Base-by-base conservation (phyloP, 2,888 invertebrate genomes). In the Drosophila algonquin region DNA sequence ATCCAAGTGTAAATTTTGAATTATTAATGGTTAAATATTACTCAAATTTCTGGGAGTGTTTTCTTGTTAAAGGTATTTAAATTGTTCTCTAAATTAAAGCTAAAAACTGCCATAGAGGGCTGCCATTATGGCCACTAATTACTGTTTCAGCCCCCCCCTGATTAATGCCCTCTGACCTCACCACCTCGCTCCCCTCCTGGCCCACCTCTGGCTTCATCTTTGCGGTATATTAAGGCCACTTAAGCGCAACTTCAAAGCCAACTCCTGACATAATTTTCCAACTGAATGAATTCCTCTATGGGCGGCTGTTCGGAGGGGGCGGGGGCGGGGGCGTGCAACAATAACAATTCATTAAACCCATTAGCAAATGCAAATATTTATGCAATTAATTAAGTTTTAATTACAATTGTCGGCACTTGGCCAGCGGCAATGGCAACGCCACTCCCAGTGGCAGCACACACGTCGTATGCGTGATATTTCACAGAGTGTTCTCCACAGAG, bases 351-450 rank as follows among this genome's bases (percentile, higher is more conserved):
- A 78, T 76, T 64, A 81, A 69, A 76, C 65, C 69, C 63, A 84
- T 81, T 74, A 79, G 70, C 76, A 81, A 44, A 74, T 57, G 61
- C 71, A 85, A 81, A 76, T 87, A 87, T 84, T 87, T 87, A 67
- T 57, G 60, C 65, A 79, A 72, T 59, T 85, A 79, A 79, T 82
- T 84, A 76, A 40, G 81, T 73, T 80, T 81, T 68, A 81, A 78
- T 75, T 84, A 69, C 70, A 79, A 58, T 70, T 69, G 79, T 61
- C 63, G 63, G 75, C 65, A 56, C 57, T 80, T 54, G 56, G 51
- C 62, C 18, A 40, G n/a, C 53, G 54, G 67, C 63, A 47, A n/a
- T 21, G 32, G 32, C 32, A 0, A 32, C 9, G 30, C 30, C 30
- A 2, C 30, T 21, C 21, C 21, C 12, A 12, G 32, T 10, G 1